Base-by-base conservation (phyloP, 2,113 vertebrate species). In the Amazona guildingii region DNA sequence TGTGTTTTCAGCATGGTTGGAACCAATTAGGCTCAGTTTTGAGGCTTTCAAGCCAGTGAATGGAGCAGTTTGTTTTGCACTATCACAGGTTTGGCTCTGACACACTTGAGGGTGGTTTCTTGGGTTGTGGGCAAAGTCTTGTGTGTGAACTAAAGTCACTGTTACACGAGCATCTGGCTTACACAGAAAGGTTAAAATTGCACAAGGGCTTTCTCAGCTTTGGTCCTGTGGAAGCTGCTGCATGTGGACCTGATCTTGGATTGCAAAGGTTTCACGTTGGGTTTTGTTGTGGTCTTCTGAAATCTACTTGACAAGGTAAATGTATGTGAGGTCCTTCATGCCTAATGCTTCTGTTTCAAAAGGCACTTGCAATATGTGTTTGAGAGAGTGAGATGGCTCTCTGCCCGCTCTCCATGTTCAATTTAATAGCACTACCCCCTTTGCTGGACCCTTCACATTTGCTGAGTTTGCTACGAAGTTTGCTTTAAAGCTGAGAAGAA, bases 161-260 rank as follows among this genome's bases (percentile, higher is more conserved):
- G 46, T 69, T 63, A 41, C 92, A 18, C 4, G 1, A 83, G 76
- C 43, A 31, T 35, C 73, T 75, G 79, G 90, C 95, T 95, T 76
- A 86, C 0, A 0, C 77, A 52, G 48, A 78, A 63, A 27, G 28
- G 64, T 87, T 84, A 37, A 51, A 89, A 75, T 48, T 59, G 77
- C 91, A 75, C 92, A 77, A 54, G 44, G 73, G 88, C 92, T 95
- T 82, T 89, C 31, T 95, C 24, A 69, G 11, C 41, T 93, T 83
- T 28, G 79, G 55, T 68, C 46, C 85, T 72, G 46, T 3, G 11
- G 88, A 87, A 64, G 23, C 49, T 73, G 89, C 70, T 95, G 96
- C 96, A 95, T 95, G 94, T 29, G 3, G 76, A 57, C 41, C 41
- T 46, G 77, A 69, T 73, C 31, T 89, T 39, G 18, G 27, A 59